phyloP scores from a whole-genome alignment of 1,140 invertebrate species.

The Drosophila nasuta region DNA sequence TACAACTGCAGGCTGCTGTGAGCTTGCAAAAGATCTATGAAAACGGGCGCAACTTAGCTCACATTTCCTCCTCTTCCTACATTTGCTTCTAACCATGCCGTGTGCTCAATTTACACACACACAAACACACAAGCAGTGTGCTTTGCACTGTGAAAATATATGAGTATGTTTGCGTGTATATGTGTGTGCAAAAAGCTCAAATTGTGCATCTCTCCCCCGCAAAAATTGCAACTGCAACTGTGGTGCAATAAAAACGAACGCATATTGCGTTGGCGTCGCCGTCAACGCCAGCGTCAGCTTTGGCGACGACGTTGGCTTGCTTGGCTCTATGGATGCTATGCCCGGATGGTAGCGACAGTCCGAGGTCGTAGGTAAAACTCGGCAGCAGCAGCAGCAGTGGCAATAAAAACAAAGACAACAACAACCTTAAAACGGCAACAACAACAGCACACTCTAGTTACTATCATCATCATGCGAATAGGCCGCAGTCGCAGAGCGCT shows the following conservation, averaged over 20 bases:
- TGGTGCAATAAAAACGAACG: slow-evolving; percentile 82
- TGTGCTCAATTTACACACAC: slow-evolving; percentile 54
- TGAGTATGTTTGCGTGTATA: slow-evolving; percentile 21
- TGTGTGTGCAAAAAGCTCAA: slow-evolving; percentile 52
- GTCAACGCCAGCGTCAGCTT: slow-evolving; percentile 61
- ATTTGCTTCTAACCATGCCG: slow-evolving; percentile 49
- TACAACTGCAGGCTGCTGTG: background rate
- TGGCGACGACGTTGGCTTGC: slow-evolving; percentile 43
- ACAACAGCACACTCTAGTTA: slow-evolving; percentile 72
- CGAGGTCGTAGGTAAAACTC: slow-evolving; percentile 58
- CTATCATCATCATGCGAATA: slow-evolving; percentile 58
- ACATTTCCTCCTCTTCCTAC: slow-evolving; percentile 38
- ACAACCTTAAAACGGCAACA: slow-evolving; percentile 30
- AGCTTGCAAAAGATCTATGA: slow-evolving; percentile 54
- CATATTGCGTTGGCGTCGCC: slow-evolving; percentile 77
- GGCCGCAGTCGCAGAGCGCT: slow-evolving; percentile 64
- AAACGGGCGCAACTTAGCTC: slow-evolving; percentile 48
- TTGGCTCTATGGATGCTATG: slow-evolving; percentile 42
- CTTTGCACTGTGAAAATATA: slow-evolving; percentile 30
- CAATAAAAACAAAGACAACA: slow-evolving; percentile 56
- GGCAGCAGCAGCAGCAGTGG: slow-evolving; percentile 27
- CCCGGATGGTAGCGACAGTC: slow-evolving; percentile 52
- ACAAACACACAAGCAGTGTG: slow-evolving; percentile 34
- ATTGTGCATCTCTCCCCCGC: slow-evolving; percentile 69
- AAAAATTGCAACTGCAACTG: slow-evolving; percentile 70